phyloP scores from a whole-genome alignment of 2,888 invertebrate genomes.

The Tenodera sinensis region DNA sequence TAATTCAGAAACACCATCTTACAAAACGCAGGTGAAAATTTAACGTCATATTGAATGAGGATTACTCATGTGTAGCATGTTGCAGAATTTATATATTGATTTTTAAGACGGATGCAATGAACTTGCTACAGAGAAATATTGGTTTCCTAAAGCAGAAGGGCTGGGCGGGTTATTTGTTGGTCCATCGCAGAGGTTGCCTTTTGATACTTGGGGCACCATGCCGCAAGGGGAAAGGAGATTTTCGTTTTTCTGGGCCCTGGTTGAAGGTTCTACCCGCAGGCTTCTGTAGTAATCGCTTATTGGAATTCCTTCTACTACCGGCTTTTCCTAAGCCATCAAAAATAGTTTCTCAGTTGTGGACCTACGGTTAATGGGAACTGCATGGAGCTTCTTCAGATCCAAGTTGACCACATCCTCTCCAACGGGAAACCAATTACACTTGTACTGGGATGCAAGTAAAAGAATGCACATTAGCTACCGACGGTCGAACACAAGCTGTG shows the following conservation, averaged over 20 bases:
- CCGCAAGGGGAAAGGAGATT: neutral
- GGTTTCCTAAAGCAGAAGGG: neutral
- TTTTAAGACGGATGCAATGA: neutral
- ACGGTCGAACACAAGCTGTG: neutral
- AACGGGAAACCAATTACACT: neutral
- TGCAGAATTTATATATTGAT: neutral
- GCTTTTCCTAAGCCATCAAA: neutral
- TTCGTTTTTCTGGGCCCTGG: neutral
- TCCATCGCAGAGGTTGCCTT: neutral
- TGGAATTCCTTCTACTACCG: slow-evolving; percentile 26
- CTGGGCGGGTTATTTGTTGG: neutral
- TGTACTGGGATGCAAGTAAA: neutral
- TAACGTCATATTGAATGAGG: too few relatives aligned
- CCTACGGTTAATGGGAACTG: neutral
- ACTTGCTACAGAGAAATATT: neutral
- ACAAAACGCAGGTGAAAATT: too few relatives aligned
- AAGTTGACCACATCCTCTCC: neutral
- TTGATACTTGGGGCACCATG: neutral
- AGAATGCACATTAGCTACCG: neutral
- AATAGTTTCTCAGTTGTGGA: neutral
- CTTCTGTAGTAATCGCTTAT: slow-evolving; percentile 23
- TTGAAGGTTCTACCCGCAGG: neutral
- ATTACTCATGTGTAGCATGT: neutral
- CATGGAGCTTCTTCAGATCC: neutral
- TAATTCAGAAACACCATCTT: too few relatives aligned